Percentiles rank a stretch among this genome's conserved stretches.
phyloP scores from a whole-genome alignment of 2,888 invertebrate genomes.

The Eupelmus urozonus region DNA sequence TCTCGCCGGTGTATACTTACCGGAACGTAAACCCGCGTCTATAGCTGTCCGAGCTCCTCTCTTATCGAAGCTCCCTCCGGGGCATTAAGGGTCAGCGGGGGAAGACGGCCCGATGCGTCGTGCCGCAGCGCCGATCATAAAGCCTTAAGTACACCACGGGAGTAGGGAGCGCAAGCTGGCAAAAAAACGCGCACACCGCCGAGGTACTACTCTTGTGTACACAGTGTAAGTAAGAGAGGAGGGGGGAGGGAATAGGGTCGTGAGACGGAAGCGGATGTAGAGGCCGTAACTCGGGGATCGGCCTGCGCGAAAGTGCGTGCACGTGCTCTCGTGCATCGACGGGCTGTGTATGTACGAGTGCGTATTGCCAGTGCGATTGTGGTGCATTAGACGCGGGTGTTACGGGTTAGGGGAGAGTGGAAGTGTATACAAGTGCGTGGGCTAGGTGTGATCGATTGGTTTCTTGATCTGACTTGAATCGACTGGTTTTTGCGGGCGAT shows the following conservation, averaged over 20 bases:
- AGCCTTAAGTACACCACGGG: slow-evolving; percentile 72
- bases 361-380: no score
- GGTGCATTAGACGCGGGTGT: no score
- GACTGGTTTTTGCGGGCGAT: no score
- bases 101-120: slow-evolving; percentile 66
- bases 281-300: slow-evolving; percentile 58
- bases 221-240: slow-evolving; percentile 50
- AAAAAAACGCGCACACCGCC: no score
- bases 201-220: slow-evolving; percentile 54
- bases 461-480: no score
- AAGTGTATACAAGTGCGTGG: no score
- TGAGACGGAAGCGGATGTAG: slow-evolving; percentile 77
- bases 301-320: neutral
- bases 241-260: slow-evolving; percentile 68
- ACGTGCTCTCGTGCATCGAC: no score
- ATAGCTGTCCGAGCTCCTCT: slow-evolving; percentile 32
- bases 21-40: slow-evolving; percentile 41
- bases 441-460: no score
- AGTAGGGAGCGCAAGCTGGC: slow-evolving; percentile 64
- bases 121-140: slow-evolving; percentile 69
- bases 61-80: neutral
- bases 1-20: slow-evolving; percentile 47
- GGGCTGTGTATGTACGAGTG: no score
- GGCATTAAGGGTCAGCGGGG: neutral
- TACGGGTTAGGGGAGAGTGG: no score